A percentile compares a stretch with the other conserved stretches of the same genome.
Conservation (phyloP, 2,888 invertebrate species). For the Strigamia maritima region DNA sequence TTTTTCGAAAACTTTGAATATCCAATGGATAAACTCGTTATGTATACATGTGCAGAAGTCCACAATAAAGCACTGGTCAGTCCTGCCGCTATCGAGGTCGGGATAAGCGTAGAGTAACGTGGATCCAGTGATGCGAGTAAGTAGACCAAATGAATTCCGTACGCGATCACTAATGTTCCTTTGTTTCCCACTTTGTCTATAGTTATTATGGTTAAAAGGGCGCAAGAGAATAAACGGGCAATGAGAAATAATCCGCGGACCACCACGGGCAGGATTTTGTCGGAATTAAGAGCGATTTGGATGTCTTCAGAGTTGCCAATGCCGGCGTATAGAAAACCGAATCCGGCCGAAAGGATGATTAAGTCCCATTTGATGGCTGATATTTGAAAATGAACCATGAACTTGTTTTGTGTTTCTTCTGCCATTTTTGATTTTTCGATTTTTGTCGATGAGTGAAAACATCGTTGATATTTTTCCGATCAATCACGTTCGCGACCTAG, state of each 20-base stretch:
- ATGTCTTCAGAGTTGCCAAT: conserved; percentile 23
- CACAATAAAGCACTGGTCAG: background rate
- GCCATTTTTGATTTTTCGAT: background rate
- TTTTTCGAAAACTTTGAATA: background rate
- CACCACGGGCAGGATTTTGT: background rate
- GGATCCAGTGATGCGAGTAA: conserved; percentile 29
- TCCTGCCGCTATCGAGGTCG: background rate
- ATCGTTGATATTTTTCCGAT: background rate
- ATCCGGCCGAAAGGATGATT: background rate
- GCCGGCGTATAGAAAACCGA: conserved; percentile 21
- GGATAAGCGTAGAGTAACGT: conserved; percentile 34
- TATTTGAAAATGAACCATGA: background rate
- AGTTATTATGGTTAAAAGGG: background rate
- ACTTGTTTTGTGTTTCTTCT: background rate
- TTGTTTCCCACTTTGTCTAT: conserved; percentile 13
- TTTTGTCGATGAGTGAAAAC: background rate
- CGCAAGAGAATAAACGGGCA: conserved; percentile 3
- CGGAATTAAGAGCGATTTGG: conserved; percentile 35
- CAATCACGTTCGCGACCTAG: background rate
- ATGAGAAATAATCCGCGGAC: conserved; percentile 33
- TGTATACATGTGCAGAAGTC: conserved; percentile 2
- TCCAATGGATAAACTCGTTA: conserved; percentile 14
- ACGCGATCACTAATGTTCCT: background rate
- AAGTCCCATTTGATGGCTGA: conserved; percentile 29
- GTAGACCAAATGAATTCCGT: background rate